These are phyloP conservation scores for Drosophila bunnanda DNA, from an alignment of 2,888 invertebrate species.

Conservation along the genomic window DNA sequence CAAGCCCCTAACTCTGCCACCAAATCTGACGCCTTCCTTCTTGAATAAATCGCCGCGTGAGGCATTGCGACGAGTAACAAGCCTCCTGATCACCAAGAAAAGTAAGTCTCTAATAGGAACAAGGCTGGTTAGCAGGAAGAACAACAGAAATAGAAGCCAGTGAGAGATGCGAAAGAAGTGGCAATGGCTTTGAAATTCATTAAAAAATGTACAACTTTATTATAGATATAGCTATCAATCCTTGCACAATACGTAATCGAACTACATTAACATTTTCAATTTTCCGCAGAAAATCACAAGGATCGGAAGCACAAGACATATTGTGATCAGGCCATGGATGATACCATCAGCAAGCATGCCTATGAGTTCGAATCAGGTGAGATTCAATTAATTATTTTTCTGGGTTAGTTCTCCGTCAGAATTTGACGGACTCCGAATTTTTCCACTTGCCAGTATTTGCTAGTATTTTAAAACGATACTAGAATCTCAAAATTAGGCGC, in stretches of 20 bases:
- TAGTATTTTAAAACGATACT: too few species aligned
- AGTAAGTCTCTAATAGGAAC: slow-evolving; percentile 85
- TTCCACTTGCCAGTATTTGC: too few species aligned
- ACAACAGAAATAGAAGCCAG: too few species aligned
- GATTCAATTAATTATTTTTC: neutral
- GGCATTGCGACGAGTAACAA: slow-evolving; percentile 94
- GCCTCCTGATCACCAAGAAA: slow-evolving; percentile 92
- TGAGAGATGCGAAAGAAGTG: neutral
- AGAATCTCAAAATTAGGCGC: too few species aligned
- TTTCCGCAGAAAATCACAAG: slow-evolving; percentile 62
- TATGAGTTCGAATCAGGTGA: slow-evolving; percentile 75
- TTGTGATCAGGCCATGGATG: slow-evolving; percentile 72
- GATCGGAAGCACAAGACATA: slow-evolving; percentile 77
- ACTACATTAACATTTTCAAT: neutral
- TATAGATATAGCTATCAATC: neutral
- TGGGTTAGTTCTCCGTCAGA: too few species aligned
- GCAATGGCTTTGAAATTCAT: neutral
- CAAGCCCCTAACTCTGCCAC: slow-evolving; percentile 94
- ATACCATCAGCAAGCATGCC: slow-evolving; percentile 69
- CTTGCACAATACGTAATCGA: neutral
- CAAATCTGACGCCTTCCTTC: slow-evolving; percentile 95
- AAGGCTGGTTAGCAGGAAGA: too few species aligned
- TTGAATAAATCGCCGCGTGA: slow-evolving; percentile 95
- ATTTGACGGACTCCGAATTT: too few species aligned
- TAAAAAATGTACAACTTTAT: too few species aligned